A percentile compares a stretch with the other conserved stretches of the same genome.
phyloP scores from a whole-genome alignment of 2,888 invertebrate species.

The Andrena flavipes region DNA sequence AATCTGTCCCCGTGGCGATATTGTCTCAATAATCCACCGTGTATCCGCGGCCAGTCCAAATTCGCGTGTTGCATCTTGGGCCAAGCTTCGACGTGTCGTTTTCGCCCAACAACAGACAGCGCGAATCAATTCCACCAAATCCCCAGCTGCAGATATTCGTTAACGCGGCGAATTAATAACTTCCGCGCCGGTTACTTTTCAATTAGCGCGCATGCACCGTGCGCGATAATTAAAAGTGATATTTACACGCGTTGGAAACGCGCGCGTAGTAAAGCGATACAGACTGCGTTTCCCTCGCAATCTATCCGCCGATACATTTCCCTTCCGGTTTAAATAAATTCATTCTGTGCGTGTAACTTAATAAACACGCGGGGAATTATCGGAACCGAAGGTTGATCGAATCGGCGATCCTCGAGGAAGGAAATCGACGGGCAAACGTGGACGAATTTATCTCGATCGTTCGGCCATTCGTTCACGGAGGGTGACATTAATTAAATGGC shows the following conservation, averaged over 20 bases:
- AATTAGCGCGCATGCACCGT: conserved; percentile 1
- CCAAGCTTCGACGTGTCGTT: conserved; percentile 20
- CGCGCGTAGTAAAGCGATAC: not conserved
- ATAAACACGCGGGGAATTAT: not conserved
- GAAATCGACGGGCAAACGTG: conserved; percentile 26
- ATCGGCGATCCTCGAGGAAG: not conserved
- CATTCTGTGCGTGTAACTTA: too few species aligned
- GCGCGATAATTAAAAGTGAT: conserved; percentile 36
- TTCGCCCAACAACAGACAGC: not conserved
- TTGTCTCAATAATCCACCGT: conserved; percentile 8
- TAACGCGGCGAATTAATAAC: conserved; percentile 35
- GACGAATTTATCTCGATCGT: conserved; percentile 65
- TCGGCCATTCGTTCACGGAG: conserved; percentile 61
- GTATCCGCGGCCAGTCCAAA: conserved; percentile 5
- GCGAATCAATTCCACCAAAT: conserved; percentile 14
- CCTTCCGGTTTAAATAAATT: not conserved
- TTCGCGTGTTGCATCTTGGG: not conserved
- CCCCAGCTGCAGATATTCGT: conserved; percentile 14
- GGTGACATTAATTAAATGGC: conserved; percentile 74
- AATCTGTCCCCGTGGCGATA: conserved; percentile 8
- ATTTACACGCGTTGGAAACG: conserved; percentile 3
- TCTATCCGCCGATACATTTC: not conserved
- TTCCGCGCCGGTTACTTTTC: conserved; percentile 31
- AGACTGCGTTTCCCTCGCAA: not conserved
- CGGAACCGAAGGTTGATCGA: not conserved